Evolutionary conservation across 2,113 vertebrate species (phyloP).

Genomic region (Myotis davidii): DNA sequence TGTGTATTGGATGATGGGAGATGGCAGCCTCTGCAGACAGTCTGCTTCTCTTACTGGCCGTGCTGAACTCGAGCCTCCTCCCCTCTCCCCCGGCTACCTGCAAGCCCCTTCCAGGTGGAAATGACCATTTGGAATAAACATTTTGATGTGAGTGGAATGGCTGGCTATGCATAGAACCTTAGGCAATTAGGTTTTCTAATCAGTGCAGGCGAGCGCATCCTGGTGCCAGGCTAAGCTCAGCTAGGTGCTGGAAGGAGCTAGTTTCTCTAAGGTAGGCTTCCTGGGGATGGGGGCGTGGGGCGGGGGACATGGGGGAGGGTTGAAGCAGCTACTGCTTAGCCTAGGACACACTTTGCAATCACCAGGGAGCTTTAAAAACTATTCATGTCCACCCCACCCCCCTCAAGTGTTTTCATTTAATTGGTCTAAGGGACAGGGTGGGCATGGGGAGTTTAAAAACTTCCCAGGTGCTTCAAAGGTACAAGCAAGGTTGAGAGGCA

Average conservation of each 20-base stretch:
- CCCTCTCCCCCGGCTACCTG: constrained; percentile 37
- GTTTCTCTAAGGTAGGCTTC: constrained; percentile 13
- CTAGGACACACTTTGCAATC: background rate
- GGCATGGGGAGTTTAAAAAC: background rate
- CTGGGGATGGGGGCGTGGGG: background rate
- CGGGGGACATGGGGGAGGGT: too few relatives aligned
- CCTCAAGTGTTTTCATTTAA: background rate
- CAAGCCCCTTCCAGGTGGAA: constrained; percentile 71
- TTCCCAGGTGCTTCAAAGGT: background rate
- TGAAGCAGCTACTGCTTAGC: background rate
- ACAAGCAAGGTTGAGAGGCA: background rate
- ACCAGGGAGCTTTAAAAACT: background rate
- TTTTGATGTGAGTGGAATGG: constrained; percentile 75
- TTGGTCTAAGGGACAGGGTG: background rate
- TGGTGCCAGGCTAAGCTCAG: constrained; percentile 10
- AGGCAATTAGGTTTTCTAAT: constrained; percentile 71
- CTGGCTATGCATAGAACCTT: constrained; percentile 64
- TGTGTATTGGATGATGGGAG: constrained; percentile 18
- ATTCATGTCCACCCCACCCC: background rate
- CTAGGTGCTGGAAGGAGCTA: background rate
- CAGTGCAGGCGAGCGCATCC: constrained; percentile 23
- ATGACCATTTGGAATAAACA: constrained; percentile 80
- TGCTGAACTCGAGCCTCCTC: background rate
- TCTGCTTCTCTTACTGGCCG: background rate
- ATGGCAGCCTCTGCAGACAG: constrained; percentile 23